Evolutionary conservation across 2,888 invertebrate species (phyloP), one percentile per base, ranked within the genome.

Genomic region (Dasysyrphus tricinctus): DNA sequence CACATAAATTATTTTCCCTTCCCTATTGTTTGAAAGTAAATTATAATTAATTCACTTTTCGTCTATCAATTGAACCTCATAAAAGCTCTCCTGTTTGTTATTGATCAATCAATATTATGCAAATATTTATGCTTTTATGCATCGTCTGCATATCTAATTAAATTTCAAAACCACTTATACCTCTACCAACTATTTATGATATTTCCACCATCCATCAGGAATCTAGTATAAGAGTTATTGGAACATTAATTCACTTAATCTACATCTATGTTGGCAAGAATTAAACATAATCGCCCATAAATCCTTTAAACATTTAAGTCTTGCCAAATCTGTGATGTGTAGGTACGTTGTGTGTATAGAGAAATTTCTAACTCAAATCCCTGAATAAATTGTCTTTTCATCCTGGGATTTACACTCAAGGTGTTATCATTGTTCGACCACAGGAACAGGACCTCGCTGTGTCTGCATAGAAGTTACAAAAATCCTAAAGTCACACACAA

Each of bases 301-400:
- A 69, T 75, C 75, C 69, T 56, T 75, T 69, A 54, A 70, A 61
- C 47, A 69, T 80, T 75, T 34, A 75, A 80, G 54, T 69, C 59
- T 29, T 59, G 14, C 37, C 59, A 80, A 80, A 65, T 44, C 44
- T 44, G n/a, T 44, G 44, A 14, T 1, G 32, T 11, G 11, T n/a
- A n/a, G n/a, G n/a, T 11, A 37, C 39, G 39, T 42, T 42, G 14
- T 6, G 12, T 24, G 3, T 32, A 2, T 2, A 16, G 24, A 24
- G 51, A 14, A 24, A 29, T 12, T 29, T 49, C 47, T 9, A 32
- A 65, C 49, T 24, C 8, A 61, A 39, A 61, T 42, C 24, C 16
- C 19, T 19, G n/a, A n/a, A 29, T 57, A 12, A 11, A 37, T 39
- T 61, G 44, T 67, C 14, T 74, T 47, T 69, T 29, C 44, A 69